Conservation (phyloP, 2,113 vertebrate genomes). For the Psophia crepitans region DNA sequence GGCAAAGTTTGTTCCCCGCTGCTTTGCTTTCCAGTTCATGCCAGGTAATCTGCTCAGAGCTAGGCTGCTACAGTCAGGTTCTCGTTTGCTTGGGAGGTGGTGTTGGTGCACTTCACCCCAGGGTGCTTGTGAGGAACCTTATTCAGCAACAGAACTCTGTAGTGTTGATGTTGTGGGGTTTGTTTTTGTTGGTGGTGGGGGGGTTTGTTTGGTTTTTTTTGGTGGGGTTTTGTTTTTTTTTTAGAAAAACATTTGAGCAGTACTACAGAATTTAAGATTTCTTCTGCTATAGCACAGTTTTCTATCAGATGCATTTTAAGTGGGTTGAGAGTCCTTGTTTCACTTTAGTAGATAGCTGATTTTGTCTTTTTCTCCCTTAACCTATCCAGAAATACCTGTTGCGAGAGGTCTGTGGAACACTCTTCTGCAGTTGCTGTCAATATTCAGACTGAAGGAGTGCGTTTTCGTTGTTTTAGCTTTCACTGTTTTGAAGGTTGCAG, state of each 20-base stretch:
- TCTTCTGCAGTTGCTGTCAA: background rate
- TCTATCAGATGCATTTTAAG: background rate
- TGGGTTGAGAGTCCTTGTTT: background rate
- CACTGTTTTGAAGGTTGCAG: background rate
- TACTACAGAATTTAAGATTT: background rate
- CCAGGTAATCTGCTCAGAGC: too few relatives aligned
- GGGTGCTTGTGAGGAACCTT: background rate
- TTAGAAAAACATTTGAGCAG: background rate
- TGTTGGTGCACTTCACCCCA: accelerated
- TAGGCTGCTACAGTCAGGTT: background rate
- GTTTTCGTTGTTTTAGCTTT: background rate
- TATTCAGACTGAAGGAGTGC: background rate
- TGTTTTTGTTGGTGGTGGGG: too few relatives aligned
- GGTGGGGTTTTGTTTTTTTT: background rate
- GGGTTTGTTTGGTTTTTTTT: too few relatives aligned
- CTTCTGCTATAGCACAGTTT: background rate
- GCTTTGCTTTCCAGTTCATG: background rate
- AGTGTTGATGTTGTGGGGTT: background rate
- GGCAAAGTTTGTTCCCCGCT: background rate
- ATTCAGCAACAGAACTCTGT: background rate
- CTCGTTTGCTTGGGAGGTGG: too few relatives aligned
- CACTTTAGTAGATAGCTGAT: background rate
- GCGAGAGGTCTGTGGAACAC: background rate
- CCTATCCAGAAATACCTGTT: background rate
- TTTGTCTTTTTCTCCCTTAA: too few relatives aligned